Conservation (phyloP, 1,140 invertebrate species). For the Planococcus citri region DNA sequence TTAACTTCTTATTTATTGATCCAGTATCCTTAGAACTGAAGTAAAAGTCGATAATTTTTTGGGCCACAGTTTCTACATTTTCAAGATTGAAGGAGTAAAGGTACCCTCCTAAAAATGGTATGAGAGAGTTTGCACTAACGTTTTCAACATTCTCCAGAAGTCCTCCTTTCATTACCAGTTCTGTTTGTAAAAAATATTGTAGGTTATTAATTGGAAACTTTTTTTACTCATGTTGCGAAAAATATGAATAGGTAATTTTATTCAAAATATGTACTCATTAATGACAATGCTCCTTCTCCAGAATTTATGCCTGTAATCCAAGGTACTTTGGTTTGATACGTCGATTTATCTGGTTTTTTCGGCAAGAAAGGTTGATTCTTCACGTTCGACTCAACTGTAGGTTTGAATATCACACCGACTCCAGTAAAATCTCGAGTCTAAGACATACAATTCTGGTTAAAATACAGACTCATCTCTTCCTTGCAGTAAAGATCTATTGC, state of each 20-base stretch:
- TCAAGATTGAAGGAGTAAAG: neutral
- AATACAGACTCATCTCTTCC: no score
- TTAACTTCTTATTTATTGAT: neutral
- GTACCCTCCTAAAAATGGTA: neutral
- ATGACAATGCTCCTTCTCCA: neutral
- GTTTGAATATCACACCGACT: neutral
- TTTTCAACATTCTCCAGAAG: neutral
- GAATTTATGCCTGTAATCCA: constrained; percentile 5
- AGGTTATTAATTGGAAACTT: no score
- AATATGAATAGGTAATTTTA: neutral
- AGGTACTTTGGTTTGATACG: neutral
- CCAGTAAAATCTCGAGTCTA: no score
- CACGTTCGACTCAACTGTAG: neutral
- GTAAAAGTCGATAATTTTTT: neutral
- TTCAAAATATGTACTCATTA: neutral
- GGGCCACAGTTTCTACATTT: neutral
- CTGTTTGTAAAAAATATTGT: no score
- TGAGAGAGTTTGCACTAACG: neutral
- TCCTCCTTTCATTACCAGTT: no score
- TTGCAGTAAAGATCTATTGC: no score
- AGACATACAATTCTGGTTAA: no score
- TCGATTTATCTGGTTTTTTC: neutral
- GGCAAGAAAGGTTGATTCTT: neutral
- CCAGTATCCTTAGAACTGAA: no score
- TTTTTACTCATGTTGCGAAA: neutral